Evolutionary conservation across 2,888 invertebrate genomes (phyloP).

Genomic region (Epiblema foenella): DNA sequence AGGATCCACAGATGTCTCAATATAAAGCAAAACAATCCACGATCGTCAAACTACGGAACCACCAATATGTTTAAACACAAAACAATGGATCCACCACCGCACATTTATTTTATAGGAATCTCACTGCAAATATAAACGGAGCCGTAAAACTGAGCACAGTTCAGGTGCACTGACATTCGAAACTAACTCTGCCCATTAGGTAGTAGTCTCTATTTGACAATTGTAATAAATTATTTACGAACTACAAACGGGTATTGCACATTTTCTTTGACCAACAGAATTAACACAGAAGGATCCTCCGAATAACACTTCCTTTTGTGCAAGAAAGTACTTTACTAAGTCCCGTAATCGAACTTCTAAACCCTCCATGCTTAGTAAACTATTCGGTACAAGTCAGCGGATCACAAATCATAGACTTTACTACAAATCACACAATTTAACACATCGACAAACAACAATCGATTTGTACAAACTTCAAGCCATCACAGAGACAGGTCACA

Average conservation of each 20-base stretch:
- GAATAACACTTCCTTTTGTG: slow-evolving; percentile 12
- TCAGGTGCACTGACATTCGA: not conserved
- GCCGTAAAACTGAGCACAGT: slow-evolving; percentile 9
- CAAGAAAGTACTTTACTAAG: not conserved
- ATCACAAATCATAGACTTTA: slow-evolving; percentile 26
- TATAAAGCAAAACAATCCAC: not conserved
- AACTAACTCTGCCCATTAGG: slow-evolving; percentile 9
- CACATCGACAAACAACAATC: slow-evolving; percentile 37
- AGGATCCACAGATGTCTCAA: no score
- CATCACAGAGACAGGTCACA: slow-evolving; percentile 40
- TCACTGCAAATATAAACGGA: not conserved
- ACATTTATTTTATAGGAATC: not conserved
- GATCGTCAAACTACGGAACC: not conserved
- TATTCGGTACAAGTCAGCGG: slow-evolving; percentile 1
- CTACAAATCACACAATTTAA: slow-evolving; percentile 33
- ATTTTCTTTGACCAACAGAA: slow-evolving; percentile 19
- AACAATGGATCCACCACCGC: not conserved
- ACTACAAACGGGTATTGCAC: slow-evolving; percentile 37
- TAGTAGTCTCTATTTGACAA: not conserved
- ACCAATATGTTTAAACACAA: not conserved
- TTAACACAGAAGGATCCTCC: slow-evolving; percentile 16
- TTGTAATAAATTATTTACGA: not conserved
- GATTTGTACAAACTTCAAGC: slow-evolving; percentile 29
- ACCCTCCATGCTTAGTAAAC: slow-evolving; percentile 7
- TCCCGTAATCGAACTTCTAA: slow-evolving; percentile 7